Percentiles rank a stretch among this genome's conserved stretches.
Evolutionary conservation across 2,113 vertebrate genomes (phyloP).

Genomic region (Megaleporinus macrocephalus): DNA sequence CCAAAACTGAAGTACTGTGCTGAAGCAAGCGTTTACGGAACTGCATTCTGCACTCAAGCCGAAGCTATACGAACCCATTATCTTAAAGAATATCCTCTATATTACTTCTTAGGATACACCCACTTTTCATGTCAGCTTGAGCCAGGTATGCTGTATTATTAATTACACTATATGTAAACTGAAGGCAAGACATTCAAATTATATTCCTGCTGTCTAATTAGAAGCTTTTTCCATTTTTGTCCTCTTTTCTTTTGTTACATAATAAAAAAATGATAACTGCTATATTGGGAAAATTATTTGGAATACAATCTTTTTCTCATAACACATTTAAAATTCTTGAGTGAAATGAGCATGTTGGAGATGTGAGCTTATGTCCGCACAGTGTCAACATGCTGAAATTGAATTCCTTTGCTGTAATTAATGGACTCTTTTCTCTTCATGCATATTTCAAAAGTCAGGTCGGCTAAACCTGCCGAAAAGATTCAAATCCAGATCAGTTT

Average conservation of each 20-base stretch:
- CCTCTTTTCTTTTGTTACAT: background rate
- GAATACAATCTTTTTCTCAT: too few species aligned
- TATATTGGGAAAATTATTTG: too few species aligned
- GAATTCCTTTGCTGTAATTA: background rate
- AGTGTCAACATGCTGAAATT: background rate
- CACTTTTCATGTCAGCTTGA: slow-evolving; percentile 60
- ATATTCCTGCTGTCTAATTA: background rate
- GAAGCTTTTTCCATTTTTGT: background rate
- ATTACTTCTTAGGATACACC: slow-evolving; percentile 74
- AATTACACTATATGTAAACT: background rate
- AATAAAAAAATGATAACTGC: too few species aligned
- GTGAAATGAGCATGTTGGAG: too few species aligned
- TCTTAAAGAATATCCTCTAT: slow-evolving; percentile 72
- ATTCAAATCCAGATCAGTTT: slow-evolving; percentile 71
- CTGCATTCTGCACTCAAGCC: slow-evolving; percentile 68
- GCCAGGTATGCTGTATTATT: slow-evolving; percentile 66
- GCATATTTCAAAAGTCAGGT: slow-evolving; percentile 57
- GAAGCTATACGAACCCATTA: slow-evolving; percentile 66
- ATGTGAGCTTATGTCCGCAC: background rate
- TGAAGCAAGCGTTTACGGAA: slow-evolving; percentile 65
- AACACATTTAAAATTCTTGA: too few species aligned
- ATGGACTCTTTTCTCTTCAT: background rate
- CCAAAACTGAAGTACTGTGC: slow-evolving; percentile 59
- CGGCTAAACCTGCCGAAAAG: slow-evolving; percentile 70
- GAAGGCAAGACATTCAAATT: background rate